Conservation (phyloP, 2,797 vertebrate species). For the Cirrhinus mrigala region DNA sequence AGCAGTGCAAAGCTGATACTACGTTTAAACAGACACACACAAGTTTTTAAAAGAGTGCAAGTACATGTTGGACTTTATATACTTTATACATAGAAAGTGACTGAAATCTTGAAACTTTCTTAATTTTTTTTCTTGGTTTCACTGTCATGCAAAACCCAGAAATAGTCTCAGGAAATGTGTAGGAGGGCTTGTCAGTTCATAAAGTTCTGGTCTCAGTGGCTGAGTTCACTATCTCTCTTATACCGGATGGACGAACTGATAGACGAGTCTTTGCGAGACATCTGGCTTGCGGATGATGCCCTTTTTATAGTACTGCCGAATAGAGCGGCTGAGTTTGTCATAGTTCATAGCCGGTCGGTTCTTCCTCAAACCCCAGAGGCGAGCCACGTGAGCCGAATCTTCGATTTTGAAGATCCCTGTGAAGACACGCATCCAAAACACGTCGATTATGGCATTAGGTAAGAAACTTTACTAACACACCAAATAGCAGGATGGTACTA, state of each 20-base stretch:
- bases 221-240: constrained; percentile 70
- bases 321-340: constrained; percentile 98
- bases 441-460: neutral
- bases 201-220: constrained; percentile 34
- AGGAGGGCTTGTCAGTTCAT: constrained; percentile 69
- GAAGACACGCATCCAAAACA: neutral
- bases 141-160: constrained; percentile 37
- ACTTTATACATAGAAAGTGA: constrained; percentile 2
- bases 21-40: neutral
- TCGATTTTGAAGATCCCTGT: constrained; percentile 98
- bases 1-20: constrained; percentile 21
- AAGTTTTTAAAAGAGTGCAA: constrained; percentile 28
- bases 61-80: constrained; percentile 6
- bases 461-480: neutral
- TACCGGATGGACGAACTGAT: constrained; percentile 96
- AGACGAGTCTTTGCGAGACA: constrained; percentile 97
- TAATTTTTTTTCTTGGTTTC: neutral
- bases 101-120: neutral
- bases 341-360: constrained; percentile 99
- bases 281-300: constrained; percentile 98
- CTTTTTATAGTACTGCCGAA: constrained; percentile 99
- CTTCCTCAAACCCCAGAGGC: constrained; percentile 96
- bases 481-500: neutral
- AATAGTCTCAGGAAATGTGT: constrained; percentile 50
- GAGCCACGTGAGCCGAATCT: constrained; percentile 96